Percentiles rank a stretch among this genome's conserved stretches.
Evolutionary conservation across 2,797 vertebrate genomes (phyloP).

Genomic region (Ceryle rudis): DNA sequence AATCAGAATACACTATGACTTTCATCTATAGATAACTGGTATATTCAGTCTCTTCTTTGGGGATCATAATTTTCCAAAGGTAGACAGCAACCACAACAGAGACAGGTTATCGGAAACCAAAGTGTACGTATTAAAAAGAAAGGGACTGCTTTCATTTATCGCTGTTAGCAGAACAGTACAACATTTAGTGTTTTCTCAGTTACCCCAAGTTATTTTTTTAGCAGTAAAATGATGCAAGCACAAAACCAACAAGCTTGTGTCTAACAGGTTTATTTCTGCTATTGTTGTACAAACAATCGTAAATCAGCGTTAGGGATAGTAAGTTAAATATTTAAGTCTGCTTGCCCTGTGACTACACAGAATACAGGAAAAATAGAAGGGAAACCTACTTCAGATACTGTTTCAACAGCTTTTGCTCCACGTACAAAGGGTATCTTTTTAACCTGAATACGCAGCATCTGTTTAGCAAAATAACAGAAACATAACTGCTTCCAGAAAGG

Average conservation of each 20-base stretch:
- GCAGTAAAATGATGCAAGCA: not conserved
- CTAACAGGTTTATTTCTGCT: not conserved
- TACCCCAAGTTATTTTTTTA: not conserved
- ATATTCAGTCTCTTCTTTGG: not conserved
- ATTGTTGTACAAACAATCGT: not conserved
- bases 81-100: not conserved
- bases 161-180: not conserved
- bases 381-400: not conserved
- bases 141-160: not conserved
- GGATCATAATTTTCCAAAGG: not conserved
- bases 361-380: not conserved
- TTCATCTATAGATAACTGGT: not conserved
- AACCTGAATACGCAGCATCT: not conserved
- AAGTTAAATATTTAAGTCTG: not conserved
- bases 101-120: not conserved
- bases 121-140: not conserved
- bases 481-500: not conserved
- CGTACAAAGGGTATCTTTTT: not conserved
- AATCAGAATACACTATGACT: not conserved
- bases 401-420: not conserved
- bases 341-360: not conserved
- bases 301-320: not conserved
- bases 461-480: not conserved
- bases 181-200: not conserved
- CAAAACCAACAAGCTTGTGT: not conserved